Base-by-base conservation (phyloP, 2,888 invertebrate genomes). In the Eilema caniola region DNA sequence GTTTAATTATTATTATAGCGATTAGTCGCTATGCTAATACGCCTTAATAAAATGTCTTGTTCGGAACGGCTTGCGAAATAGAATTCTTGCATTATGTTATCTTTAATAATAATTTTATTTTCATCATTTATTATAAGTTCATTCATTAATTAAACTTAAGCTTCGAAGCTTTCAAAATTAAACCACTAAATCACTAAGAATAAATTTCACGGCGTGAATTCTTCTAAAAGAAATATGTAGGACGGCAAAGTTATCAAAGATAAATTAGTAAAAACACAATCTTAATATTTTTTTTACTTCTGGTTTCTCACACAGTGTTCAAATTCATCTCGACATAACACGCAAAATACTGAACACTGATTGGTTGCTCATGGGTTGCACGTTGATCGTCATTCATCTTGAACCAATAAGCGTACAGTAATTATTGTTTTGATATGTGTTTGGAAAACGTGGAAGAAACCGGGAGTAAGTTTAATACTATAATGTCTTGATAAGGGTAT, bases 1-100 rank as follows among this genome's bases (percentile, higher is more conserved):
- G 75, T 84, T 85, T 85, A 84, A 85, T 88, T 71, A 83, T 83
- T 85, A 84, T 86, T 85, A 85, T 86, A 89, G 89, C 88, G 88
- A 79, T 82, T 90, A 91, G 88, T 86, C 86, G 89, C 87, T 86
- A 85, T 79, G 88, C 89, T 90, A 83, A 88, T 85, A 86, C 87
- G 91, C 91, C 91, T 90, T 91, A 89, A 85, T 83, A 81, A 78
- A 53, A 73, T 75, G 78, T 87, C 85, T 85, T 86, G 87, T 87
- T 86, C 87, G 84, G 80, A 86, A 88, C 73, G 87, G 89, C 88
- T 90, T 88, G 85, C 83, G 82, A 77, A 84, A 82, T 75, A 76
- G 65, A 78, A 71, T 73, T 70, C 67, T 66, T 73, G 66, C 71
- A 72, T 80, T 72, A 62, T 41, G 79, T 81, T 79, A 71, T 64